A percentile compares a stretch with the other conserved stretches of the same genome.
These are phyloP conservation scores for Nansenia antarctica DNA, from an alignment of 2,113 vertebrate species.

Conservation along the genomic window DNA sequence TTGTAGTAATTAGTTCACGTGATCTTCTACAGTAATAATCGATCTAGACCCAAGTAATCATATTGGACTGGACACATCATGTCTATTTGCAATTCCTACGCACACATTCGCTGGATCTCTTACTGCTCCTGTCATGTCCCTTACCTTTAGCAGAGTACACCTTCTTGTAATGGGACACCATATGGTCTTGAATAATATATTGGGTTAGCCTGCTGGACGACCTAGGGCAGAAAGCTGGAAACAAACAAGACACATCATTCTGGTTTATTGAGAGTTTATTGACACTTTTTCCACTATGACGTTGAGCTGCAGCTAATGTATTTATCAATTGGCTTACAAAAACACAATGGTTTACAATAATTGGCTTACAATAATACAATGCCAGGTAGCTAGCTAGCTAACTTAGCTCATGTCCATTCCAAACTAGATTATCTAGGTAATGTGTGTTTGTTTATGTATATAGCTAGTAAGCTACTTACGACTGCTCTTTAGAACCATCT, in stretches of 20 bases:
- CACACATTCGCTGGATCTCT: no score
- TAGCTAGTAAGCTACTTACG: slow-evolving; percentile 48
- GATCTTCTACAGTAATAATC: no score
- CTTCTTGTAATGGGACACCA: slow-evolving; percentile 93
- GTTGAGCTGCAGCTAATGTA: no score
- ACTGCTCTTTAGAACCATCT: slow-evolving; percentile 46
- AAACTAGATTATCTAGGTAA: not conserved
- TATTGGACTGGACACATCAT: not conserved
- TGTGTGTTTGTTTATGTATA: no score
- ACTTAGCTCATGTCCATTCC: not conserved
- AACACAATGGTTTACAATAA: no score
- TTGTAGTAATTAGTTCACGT: no score
- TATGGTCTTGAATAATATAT: slow-evolving; percentile 87
- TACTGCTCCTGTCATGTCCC: no score
- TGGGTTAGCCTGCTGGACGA: slow-evolving; percentile 81
- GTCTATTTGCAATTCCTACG: no score
- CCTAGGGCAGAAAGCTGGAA: slow-evolving; percentile 76
- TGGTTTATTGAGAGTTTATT: not conserved
- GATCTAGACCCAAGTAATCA: no score
- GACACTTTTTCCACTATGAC: no score
- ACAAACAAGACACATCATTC: not conserved
- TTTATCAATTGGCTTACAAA: no score
- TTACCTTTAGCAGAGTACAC: slow-evolving; percentile 94
- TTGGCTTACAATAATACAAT: no score
- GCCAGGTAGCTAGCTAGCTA: not conserved